Evolutionary conservation across 2,888 invertebrate genomes (phyloP).

Genomic region (Amphipoea lucens): DNA sequence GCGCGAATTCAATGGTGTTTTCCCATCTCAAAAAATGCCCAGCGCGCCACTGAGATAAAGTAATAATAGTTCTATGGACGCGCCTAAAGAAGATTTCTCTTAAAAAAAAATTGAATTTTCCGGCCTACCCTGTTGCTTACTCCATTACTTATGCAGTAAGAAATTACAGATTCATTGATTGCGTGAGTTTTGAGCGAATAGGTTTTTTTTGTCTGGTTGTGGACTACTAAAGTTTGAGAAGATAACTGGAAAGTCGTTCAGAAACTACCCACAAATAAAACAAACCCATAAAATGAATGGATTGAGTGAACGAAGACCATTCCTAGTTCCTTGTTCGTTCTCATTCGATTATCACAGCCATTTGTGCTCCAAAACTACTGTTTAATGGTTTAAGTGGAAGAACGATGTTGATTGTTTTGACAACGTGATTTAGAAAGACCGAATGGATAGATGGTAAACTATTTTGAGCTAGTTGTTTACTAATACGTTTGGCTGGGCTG

Average conservation of each 20-base stretch:
- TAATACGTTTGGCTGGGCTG: conserved; percentile 16
- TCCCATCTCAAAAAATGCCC: no score
- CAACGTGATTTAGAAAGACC: conserved; percentile 40
- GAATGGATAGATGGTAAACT: conserved; percentile 37
- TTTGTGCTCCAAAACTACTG: conserved; percentile 42
- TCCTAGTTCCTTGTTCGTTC: conserved; percentile 42
- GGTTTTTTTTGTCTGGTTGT: background rate
- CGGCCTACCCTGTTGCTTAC: no score
- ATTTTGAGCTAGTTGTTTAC: conserved; percentile 44
- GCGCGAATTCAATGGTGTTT: no score
- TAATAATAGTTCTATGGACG: no score
- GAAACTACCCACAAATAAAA: conserved; percentile 11
- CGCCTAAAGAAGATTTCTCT: no score
- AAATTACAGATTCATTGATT: background rate
- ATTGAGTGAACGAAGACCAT: conserved; percentile 41
- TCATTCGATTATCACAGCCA: conserved; percentile 52
- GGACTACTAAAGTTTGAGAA: background rate
- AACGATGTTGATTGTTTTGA: conserved; percentile 55
- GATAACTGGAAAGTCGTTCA: background rate
- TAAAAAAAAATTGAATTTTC: no score
- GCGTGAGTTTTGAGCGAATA: no score
- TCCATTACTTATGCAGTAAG: background rate
- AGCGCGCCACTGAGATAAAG: no score
- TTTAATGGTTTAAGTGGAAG: conserved; percentile 54
- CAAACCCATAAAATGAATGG: conserved; percentile 47